These are phyloP conservation scores for Eurytoma adleriae DNA, from an alignment of 2,888 invertebrate species.

Conservation along the genomic window DNA sequence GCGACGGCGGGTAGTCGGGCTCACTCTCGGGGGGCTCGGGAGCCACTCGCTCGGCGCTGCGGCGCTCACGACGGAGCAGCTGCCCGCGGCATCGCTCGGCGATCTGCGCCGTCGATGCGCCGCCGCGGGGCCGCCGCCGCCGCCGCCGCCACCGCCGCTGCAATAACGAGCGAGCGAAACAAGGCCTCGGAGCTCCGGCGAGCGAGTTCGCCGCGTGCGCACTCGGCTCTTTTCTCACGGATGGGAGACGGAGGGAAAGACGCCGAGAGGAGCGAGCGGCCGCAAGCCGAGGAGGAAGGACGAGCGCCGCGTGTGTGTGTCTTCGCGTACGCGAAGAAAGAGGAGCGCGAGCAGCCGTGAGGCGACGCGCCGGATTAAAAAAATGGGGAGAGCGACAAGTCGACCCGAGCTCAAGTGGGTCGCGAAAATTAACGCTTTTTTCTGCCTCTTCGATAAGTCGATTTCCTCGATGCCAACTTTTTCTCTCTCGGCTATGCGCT, in stretches of 20 bases:
- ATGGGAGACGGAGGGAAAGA: conserved; percentile 56
- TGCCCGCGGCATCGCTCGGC: conserved; percentile 15
- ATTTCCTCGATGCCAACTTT: too few relatives aligned
- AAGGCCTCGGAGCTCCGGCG: conserved; percentile 37
- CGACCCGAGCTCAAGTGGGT: too few relatives aligned
- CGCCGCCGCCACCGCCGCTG: conserved; percentile 22
- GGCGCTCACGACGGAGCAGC: conserved; percentile 16
- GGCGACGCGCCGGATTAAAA: too few relatives aligned
- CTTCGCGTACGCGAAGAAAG: neutral
- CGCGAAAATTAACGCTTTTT: too few relatives aligned
- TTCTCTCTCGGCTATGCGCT: too few relatives aligned
- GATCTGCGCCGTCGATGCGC: conserved; percentile 23
- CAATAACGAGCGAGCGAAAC: conserved; percentile 51
- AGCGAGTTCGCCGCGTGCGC: neutral
- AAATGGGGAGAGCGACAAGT: too few relatives aligned
- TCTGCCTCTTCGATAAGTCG: too few relatives aligned
- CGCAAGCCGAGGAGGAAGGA: conserved; percentile 10
- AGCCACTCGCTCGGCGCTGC: neutral
- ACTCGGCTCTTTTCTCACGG: conserved; percentile 47
- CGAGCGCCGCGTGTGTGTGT: neutral
- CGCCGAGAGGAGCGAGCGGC: conserved; percentile 15
- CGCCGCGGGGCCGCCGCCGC: conserved; percentile 26
- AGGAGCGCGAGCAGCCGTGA: too few relatives aligned
- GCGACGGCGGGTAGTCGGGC: neutral
- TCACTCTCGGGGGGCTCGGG: neutral